These are phyloP conservation scores for Octomys mimax DNA, from an alignment of 2,797 vertebrate genomes.

Conservation along the genomic window DNA sequence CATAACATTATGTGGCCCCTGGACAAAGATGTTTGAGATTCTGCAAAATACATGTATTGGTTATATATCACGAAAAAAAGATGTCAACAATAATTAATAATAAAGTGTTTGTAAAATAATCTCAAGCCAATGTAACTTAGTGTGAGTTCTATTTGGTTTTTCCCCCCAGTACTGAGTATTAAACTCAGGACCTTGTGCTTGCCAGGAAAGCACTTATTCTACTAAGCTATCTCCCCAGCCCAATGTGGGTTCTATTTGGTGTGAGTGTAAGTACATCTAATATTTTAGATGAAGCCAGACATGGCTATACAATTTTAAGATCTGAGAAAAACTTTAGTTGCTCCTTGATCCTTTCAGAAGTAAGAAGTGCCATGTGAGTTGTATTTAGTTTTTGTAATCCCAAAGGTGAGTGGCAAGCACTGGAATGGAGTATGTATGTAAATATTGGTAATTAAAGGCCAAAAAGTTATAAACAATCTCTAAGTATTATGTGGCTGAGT, in stretches of 20 bases:
- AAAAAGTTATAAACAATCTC: neutral
- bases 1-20: neutral
- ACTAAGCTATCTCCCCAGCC: too few species aligned
- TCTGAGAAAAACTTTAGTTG: neutral
- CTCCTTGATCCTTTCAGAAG: neutral
- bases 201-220: too few species aligned
- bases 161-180: too few species aligned
- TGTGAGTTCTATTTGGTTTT: too few species aligned
- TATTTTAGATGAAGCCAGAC: neutral
- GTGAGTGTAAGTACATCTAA: conserved; percentile 7
- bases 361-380: neutral
- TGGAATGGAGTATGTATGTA: neutral
- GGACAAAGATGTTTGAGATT: neutral
- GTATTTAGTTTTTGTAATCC: conserved; percentile 23
- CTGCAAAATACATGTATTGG: neutral
- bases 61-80: conserved; percentile 2
- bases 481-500: neutral
- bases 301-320: neutral
- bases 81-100: neutral
- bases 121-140: conserved; percentile 4
- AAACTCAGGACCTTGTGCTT: too few species aligned
- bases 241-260: neutral
- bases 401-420: neutral
- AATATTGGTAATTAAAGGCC: conserved; percentile 17
- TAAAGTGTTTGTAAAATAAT: neutral